phyloP scores from a whole-genome alignment of 1,140 invertebrate genomes.

The Aphaenogaster floridana region DNA sequence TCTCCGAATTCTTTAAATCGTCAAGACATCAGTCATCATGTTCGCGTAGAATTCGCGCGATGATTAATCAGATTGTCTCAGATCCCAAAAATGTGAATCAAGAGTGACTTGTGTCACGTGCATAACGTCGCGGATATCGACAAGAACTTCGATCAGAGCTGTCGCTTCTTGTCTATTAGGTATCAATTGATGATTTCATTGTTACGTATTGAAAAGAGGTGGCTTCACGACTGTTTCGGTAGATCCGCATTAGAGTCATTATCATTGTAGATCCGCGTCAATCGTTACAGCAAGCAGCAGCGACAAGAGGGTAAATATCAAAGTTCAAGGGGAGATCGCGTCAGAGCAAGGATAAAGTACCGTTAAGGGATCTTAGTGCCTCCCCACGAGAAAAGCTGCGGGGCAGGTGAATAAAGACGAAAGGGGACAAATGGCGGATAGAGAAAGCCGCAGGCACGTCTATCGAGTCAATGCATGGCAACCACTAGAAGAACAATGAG shows the following conservation, averaged over 20 bases:
- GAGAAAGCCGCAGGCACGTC: background rate
- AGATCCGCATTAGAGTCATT: background rate
- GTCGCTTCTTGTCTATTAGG: background rate
- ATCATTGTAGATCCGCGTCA: constrained; percentile 24
- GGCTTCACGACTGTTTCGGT: background rate
- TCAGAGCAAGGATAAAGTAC: constrained; percentile 39
- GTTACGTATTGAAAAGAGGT: background rate
- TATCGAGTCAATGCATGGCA: constrained; percentile 39
- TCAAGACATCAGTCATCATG: background rate
- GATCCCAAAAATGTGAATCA: background rate
- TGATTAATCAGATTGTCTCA: background rate
- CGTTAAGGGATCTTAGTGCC: constrained; percentile 6
- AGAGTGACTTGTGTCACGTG: background rate
- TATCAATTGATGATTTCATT: background rate
- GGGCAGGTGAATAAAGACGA: constrained; percentile 48
- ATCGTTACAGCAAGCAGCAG: background rate
- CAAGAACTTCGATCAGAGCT: background rate
- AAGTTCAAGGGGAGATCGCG: constrained; percentile 51
- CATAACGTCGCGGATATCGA: background rate
- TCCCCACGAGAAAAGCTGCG: constrained; percentile 11
- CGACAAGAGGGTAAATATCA: constrained; percentile 52
- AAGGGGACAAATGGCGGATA: constrained; percentile 36
- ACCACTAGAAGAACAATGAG: constrained; percentile 57
- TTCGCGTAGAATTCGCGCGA: constrained; percentile 11
- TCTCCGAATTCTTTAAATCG: constrained; percentile 31